Base-by-base conservation (phyloP, 2,888 invertebrate genomes). In the Stegana nigrithorax region DNA sequence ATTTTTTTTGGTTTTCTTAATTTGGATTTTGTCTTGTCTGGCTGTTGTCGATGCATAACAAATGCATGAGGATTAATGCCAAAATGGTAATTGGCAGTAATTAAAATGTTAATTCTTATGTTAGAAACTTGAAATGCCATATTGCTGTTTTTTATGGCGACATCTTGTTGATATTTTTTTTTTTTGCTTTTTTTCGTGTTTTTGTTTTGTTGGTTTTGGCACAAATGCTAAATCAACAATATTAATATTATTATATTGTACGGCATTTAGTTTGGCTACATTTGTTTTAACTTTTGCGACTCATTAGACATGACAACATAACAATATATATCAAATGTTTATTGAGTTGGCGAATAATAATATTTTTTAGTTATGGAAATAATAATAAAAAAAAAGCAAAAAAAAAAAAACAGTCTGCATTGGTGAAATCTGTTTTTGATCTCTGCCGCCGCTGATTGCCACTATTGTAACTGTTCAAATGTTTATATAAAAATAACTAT, bases 41-140 rank as follows among this genome's bases (percentile, higher is more conserved):
- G 39, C 39, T 39, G 5, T 14, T 14, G n/a, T 39, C 39, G 39
- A n/a, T 39, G 39, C 39, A 17, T 39, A n/a, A 8, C 39, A 17
- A 39, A 39, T 39, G 39, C 39, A 39, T 39, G 17, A 39, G 17
- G n/a, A 39, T 2, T 32, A 53, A 53, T 53, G 53, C 53, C 53
- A 53, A 36, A 53, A 53, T 53, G 19, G 8, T 53, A 29, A 53
- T 53, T 29, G 32, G 8, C 6, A 19, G 53, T 53, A 58, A 64
- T 64, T 29, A 64, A 64, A 57, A 64, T 64, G 60, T 60, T 45
- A 64, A 64, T 60, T 58, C 17, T 36, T 12, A 32, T 32, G 10
- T 5, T 2, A 32, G n/a, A 32, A 32, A 32, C 32, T 32, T 32
- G 32, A 32, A 4, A 32, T 32, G 32, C 32, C 32, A 12, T n/a